Evolutionary conservation across 2,888 invertebrate genomes (phyloP), one percentile per base, ranked within the genome.

Genomic region (Spodoptera exigua): DNA sequence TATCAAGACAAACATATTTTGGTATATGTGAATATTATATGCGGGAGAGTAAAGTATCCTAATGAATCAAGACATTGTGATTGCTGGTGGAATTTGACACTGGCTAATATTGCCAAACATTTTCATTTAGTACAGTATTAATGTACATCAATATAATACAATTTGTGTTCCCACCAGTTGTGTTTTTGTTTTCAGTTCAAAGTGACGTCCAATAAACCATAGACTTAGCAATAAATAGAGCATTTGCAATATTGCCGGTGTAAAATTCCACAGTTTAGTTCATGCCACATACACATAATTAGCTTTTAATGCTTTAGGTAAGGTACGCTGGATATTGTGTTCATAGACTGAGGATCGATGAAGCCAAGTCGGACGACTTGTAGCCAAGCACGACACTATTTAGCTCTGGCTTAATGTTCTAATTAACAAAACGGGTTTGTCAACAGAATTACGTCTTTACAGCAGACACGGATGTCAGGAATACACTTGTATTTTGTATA

Each of bases 1-100:
- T 93, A 93, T 93, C 93, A 93, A 93, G 93, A 93, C 92, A 92
- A 92, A 93, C 93, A 93, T 93, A 93, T 93, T 93, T 93, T 93
- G 92, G 89, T 93, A 94, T 93, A 93, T 94, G 93, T 92, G 91
- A 93, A 89, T 89, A 91, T 86, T 90, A 88, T 89, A 89, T 86
- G 89, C 91, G 85, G 89, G 87, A 87, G 81, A 87, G 81, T 86
- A 75, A 82, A 84, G 80, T 89, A 87, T 87, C 89, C 86, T 89
- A 88, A 86, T 79, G 82, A 86, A 84, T 83, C 79, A 83, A 87
- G 80, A 86, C 84, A 83, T 84, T 86, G 85, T 87, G 86, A 87
- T 87, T 80, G 80, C 82, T 80, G 77, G 83, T 88, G 90, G 92
- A 89, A 89, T 89, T 88, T 88, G 85, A 76, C 85, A 83, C 76